These are phyloP conservation scores for Sula dactylatra DNA, from an alignment of 2,113 vertebrate genomes.

Conservation along the genomic window DNA sequence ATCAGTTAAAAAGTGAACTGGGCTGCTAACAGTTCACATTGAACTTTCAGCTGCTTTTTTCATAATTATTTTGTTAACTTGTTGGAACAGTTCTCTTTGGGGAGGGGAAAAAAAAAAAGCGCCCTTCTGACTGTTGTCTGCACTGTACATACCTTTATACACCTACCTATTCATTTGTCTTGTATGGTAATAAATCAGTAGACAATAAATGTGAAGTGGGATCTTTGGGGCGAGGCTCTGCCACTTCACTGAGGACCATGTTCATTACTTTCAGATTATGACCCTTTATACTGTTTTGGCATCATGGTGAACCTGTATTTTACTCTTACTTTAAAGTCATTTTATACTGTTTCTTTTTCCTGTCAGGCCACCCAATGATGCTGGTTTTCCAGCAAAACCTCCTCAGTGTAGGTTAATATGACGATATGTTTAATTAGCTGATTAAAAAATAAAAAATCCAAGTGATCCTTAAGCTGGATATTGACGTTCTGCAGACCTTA, in stretches of 20 bases:
- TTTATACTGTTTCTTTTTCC: not conserved
- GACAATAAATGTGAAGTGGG: not conserved
- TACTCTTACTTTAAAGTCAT: not conserved
- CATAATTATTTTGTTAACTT: slow-evolving; percentile 29
- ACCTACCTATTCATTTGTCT: slow-evolving; percentile 41
- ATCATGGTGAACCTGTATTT: not conserved
- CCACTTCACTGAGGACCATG: not conserved
- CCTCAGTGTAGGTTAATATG: not conserved
- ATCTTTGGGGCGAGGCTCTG: not conserved
- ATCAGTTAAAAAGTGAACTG: not conserved
- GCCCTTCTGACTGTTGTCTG: not conserved
- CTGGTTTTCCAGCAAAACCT: not conserved
- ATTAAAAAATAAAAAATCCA: not conserved
- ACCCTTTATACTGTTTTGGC: not conserved
- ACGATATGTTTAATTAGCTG: not conserved
- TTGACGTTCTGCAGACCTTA: not conserved
- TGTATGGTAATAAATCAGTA: slow-evolving; percentile 24
- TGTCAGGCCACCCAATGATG: not conserved
- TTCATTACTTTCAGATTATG: not conserved
- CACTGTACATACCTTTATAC: not conserved
- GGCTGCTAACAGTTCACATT: not conserved
- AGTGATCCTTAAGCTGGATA: not conserved
- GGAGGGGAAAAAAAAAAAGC: not conserved
- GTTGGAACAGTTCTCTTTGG: slow-evolving; percentile 15
- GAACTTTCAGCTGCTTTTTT: slow-evolving; percentile 29